Percentiles rank a stretch among this genome's conserved stretches.
Conservation (phyloP, 2,113 vertebrate genomes). For the Sapajus apella region DNA sequence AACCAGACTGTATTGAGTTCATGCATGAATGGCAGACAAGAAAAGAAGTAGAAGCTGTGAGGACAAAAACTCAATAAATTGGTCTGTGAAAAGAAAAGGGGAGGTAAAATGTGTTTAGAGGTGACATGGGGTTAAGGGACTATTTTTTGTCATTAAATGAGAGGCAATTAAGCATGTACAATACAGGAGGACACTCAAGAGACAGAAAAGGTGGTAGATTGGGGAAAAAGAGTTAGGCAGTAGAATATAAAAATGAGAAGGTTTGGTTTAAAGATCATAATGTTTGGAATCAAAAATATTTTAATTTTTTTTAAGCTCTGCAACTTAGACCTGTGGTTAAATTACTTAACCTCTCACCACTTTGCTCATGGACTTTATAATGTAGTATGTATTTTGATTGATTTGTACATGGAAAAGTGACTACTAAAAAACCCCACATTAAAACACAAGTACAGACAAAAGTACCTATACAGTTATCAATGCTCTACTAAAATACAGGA, state of each 20-base stretch:
- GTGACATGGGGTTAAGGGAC: background rate
- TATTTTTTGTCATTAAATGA: background rate
- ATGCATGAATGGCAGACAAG: background rate
- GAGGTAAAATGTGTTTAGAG: background rate
- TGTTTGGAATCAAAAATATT: background rate
- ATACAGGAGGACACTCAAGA: background rate
- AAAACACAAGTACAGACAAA: background rate
- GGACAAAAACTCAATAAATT: background rate
- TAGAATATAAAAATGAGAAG: background rate
- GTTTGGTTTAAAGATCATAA: background rate
- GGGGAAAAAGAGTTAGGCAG: background rate
- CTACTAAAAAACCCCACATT: background rate
- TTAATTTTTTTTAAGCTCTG: background rate
- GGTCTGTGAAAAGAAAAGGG: background rate
- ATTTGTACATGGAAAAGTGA: background rate
- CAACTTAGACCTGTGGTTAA: background rate
- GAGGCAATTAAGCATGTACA: background rate
- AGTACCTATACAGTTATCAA: background rate
- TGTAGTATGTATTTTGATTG: slow-evolving; percentile 1
- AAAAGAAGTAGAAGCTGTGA: background rate
- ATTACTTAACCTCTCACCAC: background rate
- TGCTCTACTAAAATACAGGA: background rate
- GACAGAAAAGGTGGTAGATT: background rate
- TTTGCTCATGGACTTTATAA: background rate
- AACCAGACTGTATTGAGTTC: background rate